A percentile compares a stretch with the other conserved stretches of the same genome.
These are phyloP conservation scores for Calidris pygmaea DNA, from an alignment of 2,113 vertebrate genomes.

Conservation along the genomic window DNA sequence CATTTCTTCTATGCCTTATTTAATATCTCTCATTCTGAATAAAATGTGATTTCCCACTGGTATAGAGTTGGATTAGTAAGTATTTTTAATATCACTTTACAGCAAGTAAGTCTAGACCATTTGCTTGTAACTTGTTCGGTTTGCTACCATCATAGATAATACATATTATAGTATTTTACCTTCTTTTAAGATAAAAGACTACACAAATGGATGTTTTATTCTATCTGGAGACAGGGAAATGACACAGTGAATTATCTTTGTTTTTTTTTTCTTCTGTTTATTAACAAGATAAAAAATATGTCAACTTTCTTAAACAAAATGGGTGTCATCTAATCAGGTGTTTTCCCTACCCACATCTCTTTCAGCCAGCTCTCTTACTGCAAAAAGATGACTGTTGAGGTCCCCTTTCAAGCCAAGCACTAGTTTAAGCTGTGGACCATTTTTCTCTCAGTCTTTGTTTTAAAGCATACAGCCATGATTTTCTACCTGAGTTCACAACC, in stretches of 20 bases:
- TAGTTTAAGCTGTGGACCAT: background rate
- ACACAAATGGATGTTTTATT: background rate
- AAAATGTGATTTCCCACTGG: background rate
- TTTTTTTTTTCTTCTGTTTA: background rate
- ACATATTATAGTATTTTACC: background rate
- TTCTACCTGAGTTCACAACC: background rate
- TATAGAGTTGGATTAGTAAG: background rate
- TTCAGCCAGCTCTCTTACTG: background rate
- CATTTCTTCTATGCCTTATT: background rate
- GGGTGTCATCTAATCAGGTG: background rate
- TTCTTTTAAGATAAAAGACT: background rate
- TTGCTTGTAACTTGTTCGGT: background rate
- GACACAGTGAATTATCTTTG: background rate
- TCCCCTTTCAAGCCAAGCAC: background rate
- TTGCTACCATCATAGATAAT: background rate
- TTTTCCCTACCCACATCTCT: background rate
- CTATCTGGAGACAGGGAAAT: background rate
- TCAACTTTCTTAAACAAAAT: background rate
- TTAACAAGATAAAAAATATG: background rate
- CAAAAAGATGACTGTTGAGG: background rate
- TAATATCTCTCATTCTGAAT: background rate
- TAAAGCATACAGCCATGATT: background rate
- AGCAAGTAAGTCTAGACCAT: background rate
- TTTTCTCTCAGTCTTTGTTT: background rate
- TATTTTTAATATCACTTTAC: background rate